phyloP scores from a whole-genome alignment of 1,140 invertebrate genomes.

The Drosophila burlai region DNA sequence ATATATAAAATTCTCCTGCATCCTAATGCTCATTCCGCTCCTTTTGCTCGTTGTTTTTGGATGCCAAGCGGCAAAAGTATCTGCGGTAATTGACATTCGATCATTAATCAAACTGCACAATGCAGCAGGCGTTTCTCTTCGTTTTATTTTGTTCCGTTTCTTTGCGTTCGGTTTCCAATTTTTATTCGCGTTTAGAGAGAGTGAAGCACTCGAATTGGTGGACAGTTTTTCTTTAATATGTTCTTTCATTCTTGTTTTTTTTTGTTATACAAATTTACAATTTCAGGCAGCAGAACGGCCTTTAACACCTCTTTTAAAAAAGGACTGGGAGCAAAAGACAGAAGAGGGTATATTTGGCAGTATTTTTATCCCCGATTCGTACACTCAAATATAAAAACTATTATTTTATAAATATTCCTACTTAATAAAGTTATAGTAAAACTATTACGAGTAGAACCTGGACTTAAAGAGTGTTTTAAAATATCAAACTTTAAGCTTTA shows the following conservation, averaged over 20 bases:
- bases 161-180: conserved; percentile 46
- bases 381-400: background rate
- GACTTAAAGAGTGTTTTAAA: too few relatives aligned
- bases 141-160: conserved; percentile 60
- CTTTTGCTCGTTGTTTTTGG: conserved; percentile 22
- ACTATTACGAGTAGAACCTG: background rate
- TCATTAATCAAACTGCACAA: conserved; percentile 85
- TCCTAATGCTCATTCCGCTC: conserved; percentile 18
- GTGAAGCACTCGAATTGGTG: background rate
- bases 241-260: background rate
- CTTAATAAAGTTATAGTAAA: background rate
- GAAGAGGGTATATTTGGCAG: background rate
- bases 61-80: conserved; percentile 54
- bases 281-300: conserved; percentile 57
- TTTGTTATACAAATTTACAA: conserved; percentile 32
- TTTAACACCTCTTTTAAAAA: conserved; percentile 64
- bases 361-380: background rate
- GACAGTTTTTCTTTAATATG: conserved; percentile 33
- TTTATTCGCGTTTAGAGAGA: conserved; percentile 34
- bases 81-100: conserved; percentile 83
- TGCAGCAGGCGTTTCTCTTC: conserved; percentile 81
- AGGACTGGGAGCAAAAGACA: background rate
- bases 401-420: background rate
- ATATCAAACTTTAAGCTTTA: too few relatives aligned
- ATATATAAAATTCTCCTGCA: conserved; percentile 1